phyloP scores from a whole-genome alignment of 2,797 vertebrate genomes.

The Sternotherus odoratus region DNA sequence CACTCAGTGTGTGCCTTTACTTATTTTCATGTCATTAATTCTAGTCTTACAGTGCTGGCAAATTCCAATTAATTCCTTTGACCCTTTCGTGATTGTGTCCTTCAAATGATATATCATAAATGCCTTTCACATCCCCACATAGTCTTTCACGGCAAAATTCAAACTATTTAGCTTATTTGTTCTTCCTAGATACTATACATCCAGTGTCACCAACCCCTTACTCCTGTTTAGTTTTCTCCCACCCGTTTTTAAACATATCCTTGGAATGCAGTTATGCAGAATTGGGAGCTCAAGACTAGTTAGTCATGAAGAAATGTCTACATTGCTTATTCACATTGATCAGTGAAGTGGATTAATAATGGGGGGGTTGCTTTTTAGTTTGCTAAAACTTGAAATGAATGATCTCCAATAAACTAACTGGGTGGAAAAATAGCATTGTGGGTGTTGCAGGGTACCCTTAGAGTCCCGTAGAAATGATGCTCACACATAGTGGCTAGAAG shows the following conservation, averaged over 20 bases:
- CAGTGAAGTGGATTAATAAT: neutral
- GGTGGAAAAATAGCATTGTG: neutral
- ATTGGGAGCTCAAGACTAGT: fast-evolving
- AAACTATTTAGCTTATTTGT: neutral
- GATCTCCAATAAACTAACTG: neutral
- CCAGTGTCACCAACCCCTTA: fast-evolving
- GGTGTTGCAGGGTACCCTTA: too few species aligned
- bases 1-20: neutral
- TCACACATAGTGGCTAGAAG: too few species aligned
- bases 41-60: neutral
- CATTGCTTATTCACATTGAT: neutral
- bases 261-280: neutral
- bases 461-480: too few species aligned
- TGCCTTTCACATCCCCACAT: neutral
- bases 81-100: neutral
- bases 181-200: neutral
- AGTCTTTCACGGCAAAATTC: neutral
- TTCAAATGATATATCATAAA: neutral
- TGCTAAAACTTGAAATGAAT: neutral
- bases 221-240: neutral
- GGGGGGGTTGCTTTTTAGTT: neutral
- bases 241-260: fast-evolving
- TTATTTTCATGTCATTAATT: conserved; percentile 17
- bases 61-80: neutral
- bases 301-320: neutral